phyloP scores from a whole-genome alignment of 2,113 vertebrate species.

The Hippocampus barbouri region DNA sequence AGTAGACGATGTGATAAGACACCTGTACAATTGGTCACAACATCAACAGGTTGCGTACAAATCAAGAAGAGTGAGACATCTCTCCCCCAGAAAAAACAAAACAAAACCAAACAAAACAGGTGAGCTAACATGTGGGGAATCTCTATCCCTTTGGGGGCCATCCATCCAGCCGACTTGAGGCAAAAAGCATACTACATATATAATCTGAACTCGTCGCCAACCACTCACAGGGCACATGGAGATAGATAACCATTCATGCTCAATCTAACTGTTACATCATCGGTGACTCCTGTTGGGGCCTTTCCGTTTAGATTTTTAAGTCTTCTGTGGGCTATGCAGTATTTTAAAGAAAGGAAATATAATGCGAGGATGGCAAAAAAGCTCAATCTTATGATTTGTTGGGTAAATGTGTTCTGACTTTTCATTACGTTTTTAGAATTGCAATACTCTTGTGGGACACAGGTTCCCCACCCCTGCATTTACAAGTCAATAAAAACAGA shows the following conservation, averaged over 20 bases:
- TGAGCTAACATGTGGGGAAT: background rate
- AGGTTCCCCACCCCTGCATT: background rate
- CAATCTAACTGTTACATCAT: background rate
- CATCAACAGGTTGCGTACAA: background rate
- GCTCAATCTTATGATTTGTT: background rate
- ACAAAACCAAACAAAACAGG: background rate
- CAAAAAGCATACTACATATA: background rate
- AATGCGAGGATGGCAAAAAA: background rate
- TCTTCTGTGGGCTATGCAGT: background rate
- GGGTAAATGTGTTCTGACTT: background rate
- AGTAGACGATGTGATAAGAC: constrained; percentile 5
- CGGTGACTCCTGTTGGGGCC: background rate
- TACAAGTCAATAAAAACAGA: constrained; percentile 20
- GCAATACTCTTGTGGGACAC: background rate
- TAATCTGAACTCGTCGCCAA: background rate
- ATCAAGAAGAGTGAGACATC: background rate
- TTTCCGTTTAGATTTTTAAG: background rate
- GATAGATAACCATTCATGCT: background rate
- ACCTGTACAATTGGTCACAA: constrained; percentile 8
- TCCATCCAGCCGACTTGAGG: background rate
- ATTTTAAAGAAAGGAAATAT: background rate
- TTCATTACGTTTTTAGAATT: background rate
- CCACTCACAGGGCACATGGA: background rate
- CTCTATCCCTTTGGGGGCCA: background rate
- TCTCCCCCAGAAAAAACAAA: background rate